Evolutionary conservation across 2,797 vertebrate genomes (phyloP).

Genomic region (Anguilla megastoma): DNA sequence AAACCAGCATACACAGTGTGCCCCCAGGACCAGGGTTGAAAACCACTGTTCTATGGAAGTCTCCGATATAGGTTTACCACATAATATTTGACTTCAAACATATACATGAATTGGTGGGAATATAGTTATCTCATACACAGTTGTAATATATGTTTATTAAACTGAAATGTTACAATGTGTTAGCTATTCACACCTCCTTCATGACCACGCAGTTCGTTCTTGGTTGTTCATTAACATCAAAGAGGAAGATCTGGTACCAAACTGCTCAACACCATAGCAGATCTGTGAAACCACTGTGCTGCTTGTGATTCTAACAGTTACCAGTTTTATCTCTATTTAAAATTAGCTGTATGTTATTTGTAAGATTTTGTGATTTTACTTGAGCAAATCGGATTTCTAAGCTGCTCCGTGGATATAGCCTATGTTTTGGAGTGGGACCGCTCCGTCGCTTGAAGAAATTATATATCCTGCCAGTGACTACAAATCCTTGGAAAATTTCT

Average conservation of each 20-base stretch:
- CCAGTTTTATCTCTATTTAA: background rate
- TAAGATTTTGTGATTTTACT: background rate
- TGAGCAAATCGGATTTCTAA: background rate
- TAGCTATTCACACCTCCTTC: no score
- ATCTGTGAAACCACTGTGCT: background rate
- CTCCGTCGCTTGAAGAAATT: background rate
- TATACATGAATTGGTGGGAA: no score
- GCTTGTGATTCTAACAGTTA: background rate
- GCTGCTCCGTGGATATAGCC: background rate
- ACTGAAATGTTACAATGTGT: no score
- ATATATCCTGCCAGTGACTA: background rate
- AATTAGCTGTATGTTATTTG: background rate
- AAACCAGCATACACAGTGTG: no score
- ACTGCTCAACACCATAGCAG: background rate
- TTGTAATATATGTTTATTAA: no score
- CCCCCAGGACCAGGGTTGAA: no score
- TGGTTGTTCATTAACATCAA: conserved; percentile 73
- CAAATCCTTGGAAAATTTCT: background rate
- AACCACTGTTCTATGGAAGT: no score
- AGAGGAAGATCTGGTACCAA: conserved; percentile 16
- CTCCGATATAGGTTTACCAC: no score
- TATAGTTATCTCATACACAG: no score
- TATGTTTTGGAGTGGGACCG: background rate
- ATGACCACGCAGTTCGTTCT: conserved; percentile 33
- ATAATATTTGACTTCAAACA: no score